A percentile compares a stretch with the other conserved stretches of the same genome.
These are phyloP conservation scores for Strigamia maritima DNA, from an alignment of 2,888 invertebrate species.

Conservation along the genomic window DNA sequence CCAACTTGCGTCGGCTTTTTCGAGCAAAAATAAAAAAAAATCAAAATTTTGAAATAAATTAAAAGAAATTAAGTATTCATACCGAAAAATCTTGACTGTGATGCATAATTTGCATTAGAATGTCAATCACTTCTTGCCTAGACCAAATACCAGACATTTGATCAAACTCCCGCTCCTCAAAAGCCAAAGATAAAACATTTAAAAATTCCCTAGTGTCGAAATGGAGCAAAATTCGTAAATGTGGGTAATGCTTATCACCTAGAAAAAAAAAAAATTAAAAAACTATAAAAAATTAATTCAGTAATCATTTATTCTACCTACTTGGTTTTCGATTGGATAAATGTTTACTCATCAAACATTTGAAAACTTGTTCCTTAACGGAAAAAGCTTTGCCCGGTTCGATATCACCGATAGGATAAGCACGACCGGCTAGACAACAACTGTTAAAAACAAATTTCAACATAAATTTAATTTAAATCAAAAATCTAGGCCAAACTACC, in stretches of 20 bases:
- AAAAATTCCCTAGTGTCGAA: constrained; percentile 82
- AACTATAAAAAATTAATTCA: neutral
- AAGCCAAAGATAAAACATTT: constrained; percentile 78
- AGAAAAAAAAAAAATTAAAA: constrained; percentile 40
- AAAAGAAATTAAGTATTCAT: constrained; percentile 48
- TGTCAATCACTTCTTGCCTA: constrained; percentile 72
- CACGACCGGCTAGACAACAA: constrained; percentile 80
- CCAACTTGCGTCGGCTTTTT: constrained; percentile 62
- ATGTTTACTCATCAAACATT: constrained; percentile 10
- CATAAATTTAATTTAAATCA: neutral
- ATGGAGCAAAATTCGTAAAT: constrained; percentile 64
- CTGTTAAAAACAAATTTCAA: constrained; percentile 43
- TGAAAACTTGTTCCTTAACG: constrained; percentile 52
- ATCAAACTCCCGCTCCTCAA: constrained; percentile 74
- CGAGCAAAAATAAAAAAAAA: constrained; percentile 35
- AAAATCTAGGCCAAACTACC: constrained; percentile 50
- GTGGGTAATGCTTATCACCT: constrained; percentile 46
- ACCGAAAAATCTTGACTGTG: constrained; percentile 64
- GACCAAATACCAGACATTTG: constrained; percentile 65
- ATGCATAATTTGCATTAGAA: constrained; percentile 70
- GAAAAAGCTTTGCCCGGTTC: constrained; percentile 48
- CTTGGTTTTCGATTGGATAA: constrained; percentile 7
- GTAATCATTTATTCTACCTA: neutral
- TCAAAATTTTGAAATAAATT: neutral
- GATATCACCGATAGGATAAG: constrained; percentile 73